phyloP scores from a whole-genome alignment of 1,140 invertebrate species.

The Coenobita brevimanus region DNA sequence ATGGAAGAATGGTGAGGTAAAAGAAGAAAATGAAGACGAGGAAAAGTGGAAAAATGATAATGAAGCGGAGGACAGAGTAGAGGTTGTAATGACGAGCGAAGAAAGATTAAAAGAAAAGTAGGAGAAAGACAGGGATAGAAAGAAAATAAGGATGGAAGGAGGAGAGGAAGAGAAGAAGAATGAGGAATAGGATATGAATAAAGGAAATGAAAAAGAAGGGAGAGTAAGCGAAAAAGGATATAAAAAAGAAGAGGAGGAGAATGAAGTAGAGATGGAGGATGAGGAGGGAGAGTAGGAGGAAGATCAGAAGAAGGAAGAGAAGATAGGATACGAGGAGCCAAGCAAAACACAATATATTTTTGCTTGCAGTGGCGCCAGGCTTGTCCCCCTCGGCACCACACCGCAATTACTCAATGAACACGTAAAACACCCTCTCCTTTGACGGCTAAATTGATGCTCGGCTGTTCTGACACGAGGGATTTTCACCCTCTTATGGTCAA shows the following conservation, averaged over 20 bases:
- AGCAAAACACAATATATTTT: slow-evolving; percentile 8
- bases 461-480: slow-evolving; percentile 30
- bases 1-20: too few relatives aligned
- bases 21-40: too few relatives aligned
- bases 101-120: background rate
- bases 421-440: slow-evolving; percentile 36
- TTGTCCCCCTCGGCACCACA: slow-evolving; percentile 18
- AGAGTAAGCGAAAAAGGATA: background rate
- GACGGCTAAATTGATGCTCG: slow-evolving; percentile 47
- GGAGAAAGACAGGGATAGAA: background rate
- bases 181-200: background rate
- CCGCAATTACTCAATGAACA: slow-evolving; percentile 45
- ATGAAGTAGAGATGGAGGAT: background rate
- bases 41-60: too few relatives aligned
- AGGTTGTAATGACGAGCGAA: background rate
- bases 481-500: slow-evolving; percentile 48
- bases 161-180: background rate
- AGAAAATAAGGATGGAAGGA: background rate
- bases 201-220: background rate
- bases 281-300: background rate
- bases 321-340: too few relatives aligned
- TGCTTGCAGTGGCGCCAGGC: slow-evolving; percentile 10
- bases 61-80: background rate
- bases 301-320: too few relatives aligned
- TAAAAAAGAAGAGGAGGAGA: too few relatives aligned